Base-by-base conservation (phyloP, 2,797 vertebrate species). In the Falco cherrug region DNA sequence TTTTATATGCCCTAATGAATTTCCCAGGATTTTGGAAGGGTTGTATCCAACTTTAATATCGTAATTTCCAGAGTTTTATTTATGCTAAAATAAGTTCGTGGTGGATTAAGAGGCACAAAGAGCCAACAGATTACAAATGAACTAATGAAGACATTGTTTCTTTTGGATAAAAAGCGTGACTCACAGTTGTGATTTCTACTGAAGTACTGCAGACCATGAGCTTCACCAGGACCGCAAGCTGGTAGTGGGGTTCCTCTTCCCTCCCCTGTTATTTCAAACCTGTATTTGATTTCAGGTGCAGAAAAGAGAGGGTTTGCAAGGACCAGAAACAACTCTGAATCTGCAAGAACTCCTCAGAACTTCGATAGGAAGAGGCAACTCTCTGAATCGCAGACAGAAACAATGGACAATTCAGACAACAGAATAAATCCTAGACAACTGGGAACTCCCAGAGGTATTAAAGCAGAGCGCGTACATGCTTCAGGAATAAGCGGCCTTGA, bases 371-470 rank as follows among this genome's bases (percentile, higher is more conserved):
- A 97, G 96, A 96, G 97, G 37, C 94, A 57, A 67, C 93, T 97
- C 59, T 97, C 95, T 69, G 98, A 98, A 84, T 97, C 97, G 2
- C 95, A 97, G 59, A 64, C 90, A 95, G 97, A 97, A 91, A 90
- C 85, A 79, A 98, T 98, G 98, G 98, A 75, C 95, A 96, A 95
- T 93, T 87, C 96, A 73, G 98, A 98, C 93, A 89, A 84, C 96
- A 96, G 85, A 94, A 94, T 96, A 93, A 98, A 96, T 94, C 95
- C 97, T 75, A 93, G 92, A 76, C 95, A 98, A 92, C 83, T 94
- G 90, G 98, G 97, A 76, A 94, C 96, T 80, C 96, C 97, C 80
- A 98, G 96, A 98, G 98, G 98, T 98, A 98, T 89, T 87, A 84
- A 94, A 94, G 85, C 79, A 84, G 68, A 94, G 73, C 68, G 84